Base-by-base conservation (phyloP, 2,113 vertebrate species). In the Oryzias curvinotus region DNA sequence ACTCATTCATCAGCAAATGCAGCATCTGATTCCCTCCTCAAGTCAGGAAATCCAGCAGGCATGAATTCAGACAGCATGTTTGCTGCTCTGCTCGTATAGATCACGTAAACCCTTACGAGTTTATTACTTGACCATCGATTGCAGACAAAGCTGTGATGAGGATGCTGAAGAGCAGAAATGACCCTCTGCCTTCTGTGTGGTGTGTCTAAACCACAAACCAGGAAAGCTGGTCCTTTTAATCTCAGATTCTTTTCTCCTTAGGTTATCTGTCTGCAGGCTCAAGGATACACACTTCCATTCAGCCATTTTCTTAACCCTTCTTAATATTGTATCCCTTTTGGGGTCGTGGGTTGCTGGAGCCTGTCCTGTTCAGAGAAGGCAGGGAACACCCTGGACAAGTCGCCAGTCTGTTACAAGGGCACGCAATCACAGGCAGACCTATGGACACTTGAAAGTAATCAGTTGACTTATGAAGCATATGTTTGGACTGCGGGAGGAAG, bases 81-180 rank as follows among this genome's bases (percentile, higher is more conserved):
- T 47, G 44, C 48, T 1, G 44, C 25, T 16, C 51, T 53, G 65
- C 45, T 19, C 57, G 69, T 68, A 81, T 85, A 67, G 78, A 85
- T 86, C 80, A 82, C 7, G 13, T n/a, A n/a, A n/a, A n/a, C n/a
- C n/a, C n/a, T 79, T 67, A 78, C 47, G 73, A 63, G 41, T 65
- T 25, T 71, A 80, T 65, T 56, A 76, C 78, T 68, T 36, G 28
- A 43, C 72, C 68, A 81, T 84, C 68, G 67, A 81, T 88, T 49
- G 63, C 18, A 46, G 70, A 84, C 69, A 73, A 68, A 65, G 66
- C 62, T 67, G 71, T 68, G 75, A 84, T 81, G 71, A 80, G 80
- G 67, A 78, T 44, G 81, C 67, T 68, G 77, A 46, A 43, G 52
- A 53, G 58, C 46, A 51, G 45, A 68, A 71, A 85, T 62, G 19